Base-by-base conservation (phyloP, 92 coral and sea anemone species). In the Umimayanthus chanpuru region DNA sequence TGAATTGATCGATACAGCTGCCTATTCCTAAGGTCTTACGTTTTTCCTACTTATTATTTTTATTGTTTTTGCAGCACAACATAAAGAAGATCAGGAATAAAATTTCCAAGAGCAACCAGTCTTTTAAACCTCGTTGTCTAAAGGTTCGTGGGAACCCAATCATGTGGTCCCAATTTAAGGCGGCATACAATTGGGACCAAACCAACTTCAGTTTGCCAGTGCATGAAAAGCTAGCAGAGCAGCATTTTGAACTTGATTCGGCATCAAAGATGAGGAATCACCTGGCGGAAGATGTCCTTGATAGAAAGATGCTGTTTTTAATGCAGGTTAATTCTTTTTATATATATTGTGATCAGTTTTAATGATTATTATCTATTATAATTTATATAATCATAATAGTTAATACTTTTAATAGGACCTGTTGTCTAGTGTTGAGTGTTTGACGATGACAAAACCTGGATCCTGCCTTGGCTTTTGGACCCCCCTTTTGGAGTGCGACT, bases 181-280 rank as follows among this genome's bases (percentile, higher is more conserved):
- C 80, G 23, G 95, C 95, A 0, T 93, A 68, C 76, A 20, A 80
- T n/a, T 93, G 93, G 95, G 95, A 93, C 64, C 95, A 90, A 81
- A 71, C 88, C 36, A 53, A 21, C 12, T 84, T 77, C 56, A 88
- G 91, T 28, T 87, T 89, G 23, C 93, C 92, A 4, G 50, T 85
- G 5, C 95, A 93, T 50, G 93, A 93, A 77, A n/a, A 77, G 15
- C 88, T 93, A 0, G 88, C 88, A 16, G 86, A 32, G 4, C 70
- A 49, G 2, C 95, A 90, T 65, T 64, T 93, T 66, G 93, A 90
- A 26, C 32, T 88, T 44, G 89, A 89, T 25, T 89, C 95, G 0
- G 89, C 93, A 39, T 16, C 91, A 9, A 88, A 89, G n/a, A 90
- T 92, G 93, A 77, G 91, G 41, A 90, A 87, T 32, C 81, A 75